Evolutionary conservation across 2,888 invertebrate species (phyloP), one percentile per base, ranked within the genome.

Genomic region (Stenolophus ochropezus): DNA sequence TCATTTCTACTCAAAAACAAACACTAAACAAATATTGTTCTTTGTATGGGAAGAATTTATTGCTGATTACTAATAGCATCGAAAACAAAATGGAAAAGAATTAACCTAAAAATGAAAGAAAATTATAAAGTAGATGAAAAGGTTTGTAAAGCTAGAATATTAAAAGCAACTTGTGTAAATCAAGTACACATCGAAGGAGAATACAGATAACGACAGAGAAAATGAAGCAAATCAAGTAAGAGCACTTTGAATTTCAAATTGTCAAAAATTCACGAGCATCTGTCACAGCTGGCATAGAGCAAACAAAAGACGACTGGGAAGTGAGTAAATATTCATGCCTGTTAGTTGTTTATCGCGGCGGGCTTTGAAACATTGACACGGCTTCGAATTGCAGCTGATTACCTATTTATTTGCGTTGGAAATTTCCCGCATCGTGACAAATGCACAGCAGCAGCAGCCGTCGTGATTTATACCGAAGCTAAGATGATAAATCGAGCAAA

Each of bases 291-390:
- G 74, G 51, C 11, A 18, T 4, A 23, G 49, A 20, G 20, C 73
- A 73, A 73, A 69, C 65, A 69, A 69, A 61, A 61, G 61, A 61
- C 61, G 61, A 2, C 65, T 69, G 11, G 33, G 33, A 42, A 14
- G 14, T 78, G 47, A 23, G 23, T 65, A 78, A 78, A 78, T 78
- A 78, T 78, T 78, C 78, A 78, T 78, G 78, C 23, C 27, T 77
- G 27, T 58, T 53, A 74, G 74, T 61, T 74, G 74, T 53, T 27
- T 42, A 58, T 33, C 56, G 42, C 6, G 47, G 18, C 20, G 6
- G 33, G 33, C 56, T 20, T 61, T 58, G 56, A 61, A 77, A 56
- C 56, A 78, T 49, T 33, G 56, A 33, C 75, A 56, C 20, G 18
- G n/a, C 25, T 53, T 42, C 23, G 74, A 53, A 53, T 75, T 56